Evolutionary conservation across 2,113 vertebrate genomes (phyloP), one percentile per base, ranked within the genome.

Genomic region (Dromaius novaehollandiae): DNA sequence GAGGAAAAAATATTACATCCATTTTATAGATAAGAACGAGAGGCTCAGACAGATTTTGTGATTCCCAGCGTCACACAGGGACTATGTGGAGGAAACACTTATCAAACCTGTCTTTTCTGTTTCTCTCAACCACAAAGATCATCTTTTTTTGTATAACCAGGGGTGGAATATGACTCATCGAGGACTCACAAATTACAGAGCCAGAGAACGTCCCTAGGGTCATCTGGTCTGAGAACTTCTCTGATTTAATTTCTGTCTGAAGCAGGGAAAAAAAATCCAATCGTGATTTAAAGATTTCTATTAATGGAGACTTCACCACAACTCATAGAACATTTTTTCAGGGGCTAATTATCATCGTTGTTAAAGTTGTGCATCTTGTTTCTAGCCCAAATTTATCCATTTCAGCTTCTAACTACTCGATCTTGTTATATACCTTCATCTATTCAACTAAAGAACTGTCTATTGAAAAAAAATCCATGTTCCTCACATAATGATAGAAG

Each of bases 241-340:
- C 61, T 73, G 84, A 89, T 95, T 90, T 89, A 84, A 95, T 92
- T 95, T 92, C 80, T 87, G 32, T 71, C 68, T 85, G 74, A 95
- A 96, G 42, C 9, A 15, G 13, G 7, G 34, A 9, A 5, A 64
- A 68, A 32, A 51, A 38, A 26, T 61, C 51, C 25, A 79, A 44
- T 38, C 38, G 38, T 88, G n/a, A 65, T 74, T 73, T 95, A 82
- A 82, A 93, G 58, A 95, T 53, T 95, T 89, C 82, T 96, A 34
- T 91, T 86, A 91, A 91, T 60, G 58, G n/a, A 89, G 63, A 88
- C 34, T 74, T 85, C 60, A 26, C 51, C 89, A 78, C 60, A 82
- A 88, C 30, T 58, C 44, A 85, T 61, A 42, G 40, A 89, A 96
- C 26, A 70, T 44, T 88, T 89, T 92, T 79, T 90, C 71, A 90